These are phyloP conservation scores for Pan troglodytes DNA, from an alignment of 2,113 vertebrate species.

Conservation along the genomic window NHGRI_mPanTro3-v2.1_pri NC_072421.2:36989001-36989500, in stretches of 20 bases:
- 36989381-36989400: background rate
- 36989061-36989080: background rate
- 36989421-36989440: background rate
- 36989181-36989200: background rate
- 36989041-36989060: background rate
- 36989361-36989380: background rate
- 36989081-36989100: background rate
- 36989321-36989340: background rate
- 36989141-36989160: background rate
- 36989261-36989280: background rate
- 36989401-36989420: background rate
- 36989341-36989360: background rate
- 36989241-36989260: background rate
- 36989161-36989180: background rate
- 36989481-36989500: background rate
- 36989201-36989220: background rate
- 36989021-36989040: background rate
- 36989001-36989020: background rate
- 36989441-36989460: background rate
- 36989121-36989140: background rate
- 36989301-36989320: background rate
- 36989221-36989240: background rate
- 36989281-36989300: slow-evolving; percentile 5
- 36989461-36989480: background rate
- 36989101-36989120: background rate